phyloP scores from a whole-genome alignment of 2,113 vertebrate species.

The Pantherophis guttatus region DNA sequence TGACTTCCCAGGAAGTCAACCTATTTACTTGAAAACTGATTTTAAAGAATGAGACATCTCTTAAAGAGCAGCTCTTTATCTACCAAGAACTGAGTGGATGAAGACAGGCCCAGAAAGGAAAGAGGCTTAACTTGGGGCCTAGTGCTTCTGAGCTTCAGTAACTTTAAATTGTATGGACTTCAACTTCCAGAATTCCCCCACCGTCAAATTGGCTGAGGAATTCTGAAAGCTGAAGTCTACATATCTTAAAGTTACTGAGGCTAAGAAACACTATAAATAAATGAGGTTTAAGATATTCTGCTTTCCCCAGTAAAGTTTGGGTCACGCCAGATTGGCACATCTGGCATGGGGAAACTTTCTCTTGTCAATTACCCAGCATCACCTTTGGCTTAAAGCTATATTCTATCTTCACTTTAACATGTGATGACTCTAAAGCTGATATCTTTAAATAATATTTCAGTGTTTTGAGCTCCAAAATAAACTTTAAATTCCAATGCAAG shows the following conservation, averaged over 20 bases:
- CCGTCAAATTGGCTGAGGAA: background rate
- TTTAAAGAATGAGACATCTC: background rate
- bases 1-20: accelerated
- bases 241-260: background rate
- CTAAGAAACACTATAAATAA: background rate
- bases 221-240: background rate
- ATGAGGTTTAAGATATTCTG: background rate
- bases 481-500: background rate
- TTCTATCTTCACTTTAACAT: background rate
- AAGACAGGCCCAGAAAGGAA: background rate
- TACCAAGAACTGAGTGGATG: background rate
- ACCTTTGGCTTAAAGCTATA: background rate
- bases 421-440: background rate
- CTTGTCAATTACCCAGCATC: background rate
- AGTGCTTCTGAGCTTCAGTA: background rate
- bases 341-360: background rate
- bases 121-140: background rate
- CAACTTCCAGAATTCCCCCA: background rate
- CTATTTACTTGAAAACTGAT: accelerated
- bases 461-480: background rate
- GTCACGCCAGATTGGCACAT: background rate
- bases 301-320: background rate
- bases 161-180: background rate
- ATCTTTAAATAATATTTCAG: background rate
- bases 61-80: background rate